Evolutionary conservation across 2,888 invertebrate species (phyloP).

Genomic region (Tricholauxania praeusta): DNA sequence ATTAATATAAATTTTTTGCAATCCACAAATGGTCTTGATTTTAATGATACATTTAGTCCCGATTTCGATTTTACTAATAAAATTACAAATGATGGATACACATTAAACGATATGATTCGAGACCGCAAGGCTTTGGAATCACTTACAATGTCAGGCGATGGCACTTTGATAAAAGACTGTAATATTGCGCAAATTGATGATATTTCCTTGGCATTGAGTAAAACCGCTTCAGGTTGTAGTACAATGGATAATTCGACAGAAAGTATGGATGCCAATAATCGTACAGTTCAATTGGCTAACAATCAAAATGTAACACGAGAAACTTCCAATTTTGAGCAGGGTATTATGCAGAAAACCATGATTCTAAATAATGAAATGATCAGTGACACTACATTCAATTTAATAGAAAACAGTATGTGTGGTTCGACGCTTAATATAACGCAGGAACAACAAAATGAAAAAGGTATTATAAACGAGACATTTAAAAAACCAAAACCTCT

Average conservation of each 20-base stretch:
- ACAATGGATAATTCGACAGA: conserved; percentile 67
- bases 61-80: conserved; percentile 44
- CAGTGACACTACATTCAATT: conserved; percentile 62
- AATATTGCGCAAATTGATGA: conserved; percentile 66
- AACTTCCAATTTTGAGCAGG: background rate
- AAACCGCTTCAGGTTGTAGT: conserved; percentile 64
- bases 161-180: conserved; percentile 64
- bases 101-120: conserved; percentile 63
- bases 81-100: conserved; percentile 55
- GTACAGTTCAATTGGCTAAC: conserved; percentile 40
- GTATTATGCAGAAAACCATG: conserved; percentile 50
- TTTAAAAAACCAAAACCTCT: conserved; percentile 50
- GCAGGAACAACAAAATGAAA: conserved; percentile 23
- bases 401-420: conserved; percentile 59
- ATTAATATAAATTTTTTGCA: conserved; percentile 64
- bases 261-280: conserved; percentile 55
- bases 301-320: conserved; percentile 8
- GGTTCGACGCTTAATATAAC: conserved; percentile 42
- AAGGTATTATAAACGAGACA: conserved; percentile 49
- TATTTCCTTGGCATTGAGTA: conserved; percentile 62
- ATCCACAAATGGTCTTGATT: conserved; percentile 57
- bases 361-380: conserved; percentile 61
- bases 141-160: conserved; percentile 64
- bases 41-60: conserved; percentile 32
- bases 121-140: conserved; percentile 65